Conservation (phyloP, 1,140 invertebrate genomes). For the Carposina sasakii region DNA sequence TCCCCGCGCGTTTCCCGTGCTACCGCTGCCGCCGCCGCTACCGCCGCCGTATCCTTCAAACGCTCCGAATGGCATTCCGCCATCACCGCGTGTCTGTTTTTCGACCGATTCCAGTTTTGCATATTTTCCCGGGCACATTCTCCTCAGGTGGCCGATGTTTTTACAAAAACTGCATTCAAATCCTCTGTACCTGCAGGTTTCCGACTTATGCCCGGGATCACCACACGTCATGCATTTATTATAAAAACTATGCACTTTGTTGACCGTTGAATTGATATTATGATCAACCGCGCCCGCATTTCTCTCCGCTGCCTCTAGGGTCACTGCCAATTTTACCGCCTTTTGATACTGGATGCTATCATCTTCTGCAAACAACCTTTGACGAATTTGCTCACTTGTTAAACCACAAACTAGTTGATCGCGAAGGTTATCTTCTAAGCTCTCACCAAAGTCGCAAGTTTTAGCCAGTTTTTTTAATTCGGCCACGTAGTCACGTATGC, state of each 20-base stretch:
- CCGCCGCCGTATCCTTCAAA: not conserved
- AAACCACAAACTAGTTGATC: slow-evolving; percentile 11
- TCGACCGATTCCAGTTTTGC: not conserved
- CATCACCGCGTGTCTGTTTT: not conserved
- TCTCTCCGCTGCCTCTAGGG: slow-evolving; percentile 3
- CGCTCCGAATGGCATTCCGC: not conserved
- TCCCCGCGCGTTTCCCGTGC: not conserved
- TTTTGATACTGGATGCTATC: not conserved
- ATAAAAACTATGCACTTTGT: not conserved
- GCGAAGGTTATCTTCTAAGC: not conserved
- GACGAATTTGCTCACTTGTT: not conserved
- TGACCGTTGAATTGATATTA: not conserved
- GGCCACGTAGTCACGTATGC: not conserved
- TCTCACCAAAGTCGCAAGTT: not conserved
- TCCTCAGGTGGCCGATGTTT: slow-evolving; percentile 1
- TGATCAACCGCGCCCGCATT: not conserved
- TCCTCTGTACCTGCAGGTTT: slow-evolving; percentile 1
- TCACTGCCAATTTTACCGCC: not conserved
- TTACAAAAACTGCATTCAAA: slow-evolving; percentile 1
- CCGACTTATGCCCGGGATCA: slow-evolving; percentile 1
- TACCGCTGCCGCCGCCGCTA: not conserved
- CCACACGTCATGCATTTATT: slow-evolving; percentile 1
- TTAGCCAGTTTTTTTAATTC: slow-evolving; percentile 5
- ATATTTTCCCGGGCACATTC: not conserved
- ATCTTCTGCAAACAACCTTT: not conserved